phyloP scores from a whole-genome alignment of 2,888 invertebrate species.

The Graphium colonna region DNA sequence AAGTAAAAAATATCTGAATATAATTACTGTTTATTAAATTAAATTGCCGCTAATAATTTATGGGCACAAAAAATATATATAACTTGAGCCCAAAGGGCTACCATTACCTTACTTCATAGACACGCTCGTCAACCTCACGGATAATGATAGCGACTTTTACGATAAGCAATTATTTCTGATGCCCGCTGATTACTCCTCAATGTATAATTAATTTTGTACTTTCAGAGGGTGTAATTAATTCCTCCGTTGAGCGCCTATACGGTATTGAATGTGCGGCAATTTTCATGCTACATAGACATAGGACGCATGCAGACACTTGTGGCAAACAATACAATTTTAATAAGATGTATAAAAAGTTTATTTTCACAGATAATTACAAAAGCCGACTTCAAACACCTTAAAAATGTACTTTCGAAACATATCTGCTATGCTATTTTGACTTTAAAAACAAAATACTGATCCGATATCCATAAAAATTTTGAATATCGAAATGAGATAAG shows the following conservation, averaged over 20 bases:
- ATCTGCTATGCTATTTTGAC: too few relatives aligned
- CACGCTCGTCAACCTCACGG: conserved; percentile 14
- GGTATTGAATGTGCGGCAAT: conserved; percentile 7
- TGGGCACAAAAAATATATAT: conserved; percentile 1
- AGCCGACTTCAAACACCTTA: too few relatives aligned
- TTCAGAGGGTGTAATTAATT: conserved; percentile 18
- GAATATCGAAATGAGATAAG: too few relatives aligned
- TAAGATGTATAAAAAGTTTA: too few relatives aligned
- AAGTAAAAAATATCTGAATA: neutral
- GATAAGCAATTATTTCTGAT: conserved; percentile 24
- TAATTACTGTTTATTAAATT: conserved; percentile 7
- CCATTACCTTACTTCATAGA: conserved; percentile 15
- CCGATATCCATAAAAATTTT: too few relatives aligned
- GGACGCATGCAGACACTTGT: neutral
- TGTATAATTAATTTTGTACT: conserved; percentile 22
- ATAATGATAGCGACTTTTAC: conserved; percentile 22
- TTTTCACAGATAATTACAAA: too few relatives aligned
- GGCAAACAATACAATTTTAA: neutral
- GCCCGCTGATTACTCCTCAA: conserved; percentile 21
- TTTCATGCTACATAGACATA: conserved; percentile 10
- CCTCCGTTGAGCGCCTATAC: conserved; percentile 4
- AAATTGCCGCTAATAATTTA: conserved; percentile 8
- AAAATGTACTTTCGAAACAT: too few relatives aligned
- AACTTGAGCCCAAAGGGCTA: conserved; percentile 10
- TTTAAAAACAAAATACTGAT: too few relatives aligned